Base-by-base conservation (phyloP, 2,797 vertebrate genomes). In the Acanthurus leucopareius region DNA sequence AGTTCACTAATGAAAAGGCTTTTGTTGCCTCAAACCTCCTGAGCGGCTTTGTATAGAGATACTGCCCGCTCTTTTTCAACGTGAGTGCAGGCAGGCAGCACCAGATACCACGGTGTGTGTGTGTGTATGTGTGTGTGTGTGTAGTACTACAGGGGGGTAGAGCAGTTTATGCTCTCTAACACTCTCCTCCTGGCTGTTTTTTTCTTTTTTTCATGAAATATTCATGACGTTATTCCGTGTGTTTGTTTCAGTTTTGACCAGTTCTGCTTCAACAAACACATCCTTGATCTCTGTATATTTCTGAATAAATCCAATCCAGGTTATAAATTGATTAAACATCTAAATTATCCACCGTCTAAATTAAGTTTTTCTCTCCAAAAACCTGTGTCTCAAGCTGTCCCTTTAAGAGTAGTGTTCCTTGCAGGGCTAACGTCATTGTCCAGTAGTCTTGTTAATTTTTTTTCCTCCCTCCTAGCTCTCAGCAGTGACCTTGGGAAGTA, bases 401-500 rank as follows among this genome's bases (percentile, higher is more conserved):
- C 85, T 88, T 91, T 91, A 92, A 92, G 88, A 87, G 65, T 78
- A 83, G 76, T 81, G 80, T 86, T 91, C 79, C 87, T 88, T 78
- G 73, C 83, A 83, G 85, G 78, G 82, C 74, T 88, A 83, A 87
- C 90, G 89, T 91, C 91, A 91, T 91, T 89, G 90, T 93, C 90
- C 90, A 75, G 71, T 88, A 82, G 83, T 86, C 90, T 91, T 91
- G 91, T 91, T 88, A 84, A 88, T 86, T 84, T 85, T 86, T 48
- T 11, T 20, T 13, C 20, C 74, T 71, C 75, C 77, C 80, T 84
- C 63, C 53, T n/a, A 63, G 86, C 85, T 88, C 82, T 87, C 83
- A 77, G 87, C 89, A 83, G 85, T 92, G 91, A 93, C 89, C 88
- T 93, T 92, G 93, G 81, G 85, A 93, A 83, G 80, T 71, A 89